These are phyloP conservation scores for Limosa lapponica DNA, from an alignment of 2,797 vertebrate genomes.

Conservation along the genomic window DNA sequence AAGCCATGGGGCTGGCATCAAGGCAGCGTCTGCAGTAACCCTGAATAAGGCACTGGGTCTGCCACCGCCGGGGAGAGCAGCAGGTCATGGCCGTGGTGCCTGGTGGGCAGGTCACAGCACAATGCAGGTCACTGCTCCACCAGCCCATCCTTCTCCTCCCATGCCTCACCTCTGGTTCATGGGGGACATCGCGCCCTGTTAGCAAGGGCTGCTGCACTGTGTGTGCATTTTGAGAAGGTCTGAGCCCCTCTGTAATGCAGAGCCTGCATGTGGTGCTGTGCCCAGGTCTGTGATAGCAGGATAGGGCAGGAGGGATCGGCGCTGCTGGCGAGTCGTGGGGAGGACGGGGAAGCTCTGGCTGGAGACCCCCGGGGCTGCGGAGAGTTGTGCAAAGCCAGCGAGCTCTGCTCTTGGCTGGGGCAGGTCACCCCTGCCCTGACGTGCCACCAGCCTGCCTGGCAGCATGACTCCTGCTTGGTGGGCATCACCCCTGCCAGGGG, in stretches of 20 bases:
- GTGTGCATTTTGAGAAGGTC: neutral
- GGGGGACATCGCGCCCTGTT: neutral
- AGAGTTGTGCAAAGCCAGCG: accelerated
- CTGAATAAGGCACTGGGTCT: neutral
- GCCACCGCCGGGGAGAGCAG: accelerated
- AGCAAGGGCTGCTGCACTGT: neutral
- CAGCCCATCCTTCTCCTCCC: neutral
- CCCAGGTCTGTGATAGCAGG: neutral
- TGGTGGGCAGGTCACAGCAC: accelerated
- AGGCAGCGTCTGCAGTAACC: neutral
- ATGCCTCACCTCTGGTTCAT: neutral
- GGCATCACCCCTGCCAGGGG: neutral
- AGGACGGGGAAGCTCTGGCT: neutral
- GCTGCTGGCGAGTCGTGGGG: accelerated
- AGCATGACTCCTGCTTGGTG: accelerated
- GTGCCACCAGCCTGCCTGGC: neutral
- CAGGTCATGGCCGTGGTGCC: accelerated
- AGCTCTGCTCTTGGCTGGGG: neutral
- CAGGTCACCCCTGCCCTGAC: neutral
- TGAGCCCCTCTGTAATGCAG: neutral
- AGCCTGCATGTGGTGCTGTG: neutral
- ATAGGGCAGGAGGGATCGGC: neutral
- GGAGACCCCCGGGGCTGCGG: neutral
- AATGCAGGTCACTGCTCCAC: neutral
- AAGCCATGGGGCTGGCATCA: neutral